Evolutionary conservation across 2,888 invertebrate species (phyloP), one percentile per base, ranked within the genome.

Genomic region (Caenorhabditis uteleia): DNA sequence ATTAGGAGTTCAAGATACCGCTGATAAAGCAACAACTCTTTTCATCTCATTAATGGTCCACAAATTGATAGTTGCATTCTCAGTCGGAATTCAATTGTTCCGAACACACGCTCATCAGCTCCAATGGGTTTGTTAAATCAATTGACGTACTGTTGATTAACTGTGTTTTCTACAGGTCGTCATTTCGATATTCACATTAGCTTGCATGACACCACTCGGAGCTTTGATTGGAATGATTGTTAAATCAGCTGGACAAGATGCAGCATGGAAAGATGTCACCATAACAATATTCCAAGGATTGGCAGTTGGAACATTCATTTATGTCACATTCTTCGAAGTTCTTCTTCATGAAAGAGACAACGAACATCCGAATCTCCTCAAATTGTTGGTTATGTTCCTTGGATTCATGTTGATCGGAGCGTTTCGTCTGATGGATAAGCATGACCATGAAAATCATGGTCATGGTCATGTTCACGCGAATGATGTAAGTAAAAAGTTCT

Each of bases 241-340:
- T 14, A 56, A 73, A 33, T 50, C 62, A 10, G 71, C 72, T 8
- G 58, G 45, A 2, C 62, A 61, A n/a, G 57, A 72, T 34, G 38
- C 68, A 7, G 18, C 54, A n/a, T 59, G 47, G 47, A 55, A 55
- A 16, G 77, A 74, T 38, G 20, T 69, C 23, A 54, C 74, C 25
- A 59, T 82, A 10, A 67, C 77, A 2, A 71, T 87, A 39, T 82
- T 88, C 14, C 91, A 94, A 86, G 94, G 93, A 5, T 85, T 95
- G 54, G 94, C 95, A 0, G 90, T 91, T 34, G 95, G 95, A 21
- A 95, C 95, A 0, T 88, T 95, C 48, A 86, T 95, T 4, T 95
- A 94, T 85, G 93, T 95, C 20, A 92, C 94, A 23, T 95, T 95
- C 87, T 95, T 95, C 84, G 95, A 95, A 86, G 79, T 82, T 21